phyloP scores from a whole-genome alignment of 2,888 invertebrate species.

The Yponomeuta plumbellus region DNA sequence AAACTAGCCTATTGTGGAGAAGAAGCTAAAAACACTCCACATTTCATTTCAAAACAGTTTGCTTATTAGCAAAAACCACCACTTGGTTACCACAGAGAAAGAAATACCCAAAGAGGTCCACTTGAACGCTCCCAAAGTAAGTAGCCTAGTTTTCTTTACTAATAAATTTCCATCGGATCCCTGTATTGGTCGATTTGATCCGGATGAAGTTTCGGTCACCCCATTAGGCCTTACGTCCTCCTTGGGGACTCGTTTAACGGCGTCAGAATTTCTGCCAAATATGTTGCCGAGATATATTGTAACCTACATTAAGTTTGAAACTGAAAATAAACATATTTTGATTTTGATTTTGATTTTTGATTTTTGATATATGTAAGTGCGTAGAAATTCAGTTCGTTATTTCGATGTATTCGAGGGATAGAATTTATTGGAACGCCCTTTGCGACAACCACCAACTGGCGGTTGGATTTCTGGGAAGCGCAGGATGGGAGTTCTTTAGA shows the following conservation, averaged over 20 bases:
- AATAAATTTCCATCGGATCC: background rate
- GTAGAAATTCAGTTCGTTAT: background rate
- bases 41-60: too few relatives aligned
- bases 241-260: constrained; percentile 49
- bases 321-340: too few relatives aligned
- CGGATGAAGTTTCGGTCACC: constrained; percentile 32
- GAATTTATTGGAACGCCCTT: background rate
- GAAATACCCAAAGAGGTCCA: too few relatives aligned
- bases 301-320: too few relatives aligned
- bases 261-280: constrained; percentile 40
- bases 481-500: background rate
- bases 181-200: constrained; percentile 26
- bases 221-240: constrained; percentile 38
- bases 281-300: constrained; percentile 39
- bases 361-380: too few relatives aligned
- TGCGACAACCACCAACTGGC: background rate
- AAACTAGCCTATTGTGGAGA: too few relatives aligned
- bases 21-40: too few relatives aligned
- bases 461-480: too few relatives aligned
- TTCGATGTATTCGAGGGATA: background rate
- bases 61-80: too few relatives aligned
- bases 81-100: too few relatives aligned
- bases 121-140: constrained; percentile 16
- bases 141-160: background rate
- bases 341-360: too few relatives aligned